phyloP scores from a whole-genome alignment of 2,113 vertebrate species.

The Nycticebus coucang region DNA sequence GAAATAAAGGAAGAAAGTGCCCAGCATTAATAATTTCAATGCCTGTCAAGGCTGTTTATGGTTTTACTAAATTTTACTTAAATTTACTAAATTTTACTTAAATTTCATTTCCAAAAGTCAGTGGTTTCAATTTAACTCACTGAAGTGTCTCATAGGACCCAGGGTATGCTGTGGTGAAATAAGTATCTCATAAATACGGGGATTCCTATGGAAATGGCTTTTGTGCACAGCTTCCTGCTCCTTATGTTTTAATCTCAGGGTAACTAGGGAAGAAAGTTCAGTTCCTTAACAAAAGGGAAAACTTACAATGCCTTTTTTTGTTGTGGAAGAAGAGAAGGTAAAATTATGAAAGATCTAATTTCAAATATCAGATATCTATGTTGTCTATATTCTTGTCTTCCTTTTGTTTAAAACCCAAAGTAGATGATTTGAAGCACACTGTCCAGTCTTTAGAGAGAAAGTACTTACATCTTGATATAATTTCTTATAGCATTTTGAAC shows the following conservation, averaged over 20 bases:
- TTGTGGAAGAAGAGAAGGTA: neutral
- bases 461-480: conserved; percentile 44
- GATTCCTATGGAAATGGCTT: conserved; percentile 3
- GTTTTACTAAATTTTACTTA: too few relatives aligned
- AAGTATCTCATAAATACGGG: conserved; percentile 49
- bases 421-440: neutral
- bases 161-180: neutral
- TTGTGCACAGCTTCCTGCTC: neutral
- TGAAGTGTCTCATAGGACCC: neutral
- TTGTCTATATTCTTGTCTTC: neutral
- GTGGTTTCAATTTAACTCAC: conserved; percentile 63
- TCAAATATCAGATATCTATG: conserved; percentile 4
- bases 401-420: conserved; percentile 25
- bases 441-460: conserved; percentile 4
- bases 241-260: conserved; percentile 49
- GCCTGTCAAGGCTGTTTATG: conserved; percentile 66
- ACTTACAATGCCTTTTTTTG: neutral
- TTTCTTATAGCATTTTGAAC: conserved; percentile 58
- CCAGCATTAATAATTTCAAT: conserved; percentile 44
- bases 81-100: too few relatives aligned
- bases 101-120: conserved; percentile 68
- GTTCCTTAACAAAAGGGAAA: conserved; percentile 1
- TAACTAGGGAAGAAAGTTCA: neutral
- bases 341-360: neutral
- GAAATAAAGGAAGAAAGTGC: neutral